Evolutionary conservation across 1,140 invertebrate genomes (phyloP).

Genomic region (Pseudoatta argentina): DNA sequence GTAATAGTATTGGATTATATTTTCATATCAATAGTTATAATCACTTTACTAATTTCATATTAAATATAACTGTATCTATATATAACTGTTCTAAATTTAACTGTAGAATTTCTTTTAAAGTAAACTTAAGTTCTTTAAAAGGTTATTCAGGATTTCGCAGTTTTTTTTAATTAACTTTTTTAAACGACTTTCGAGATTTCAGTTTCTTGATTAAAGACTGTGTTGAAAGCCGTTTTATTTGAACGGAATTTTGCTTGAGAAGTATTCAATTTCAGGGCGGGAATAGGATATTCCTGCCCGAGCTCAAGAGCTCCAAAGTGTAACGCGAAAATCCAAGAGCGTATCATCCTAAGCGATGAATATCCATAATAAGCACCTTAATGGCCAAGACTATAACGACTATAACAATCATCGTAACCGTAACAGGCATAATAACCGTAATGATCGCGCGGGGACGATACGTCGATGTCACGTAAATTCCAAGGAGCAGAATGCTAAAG

Average conservation of each 20-base stretch:
- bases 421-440: conserved; percentile 72
- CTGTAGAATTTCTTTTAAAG: not conserved
- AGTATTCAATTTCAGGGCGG: conserved; percentile 39
- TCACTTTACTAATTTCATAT: conserved; percentile 7
- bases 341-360: conserved; percentile 59
- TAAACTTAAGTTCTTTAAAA: not conserved
- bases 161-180: conserved; percentile 17
- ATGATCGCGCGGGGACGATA: conserved; percentile 67
- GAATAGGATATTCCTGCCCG: conserved; percentile 10
- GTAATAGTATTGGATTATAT: not conserved
- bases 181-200: conserved; percentile 34
- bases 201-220: conserved; percentile 19
- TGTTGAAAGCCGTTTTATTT: conserved; percentile 44
- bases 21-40: conserved; percentile 1
- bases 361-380: conserved; percentile 71
- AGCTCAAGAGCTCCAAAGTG: not conserved
- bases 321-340: conserved; percentile 1
- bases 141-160: not conserved
- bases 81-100: not conserved
- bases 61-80: not conserved
- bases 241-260: conserved; percentile 44
- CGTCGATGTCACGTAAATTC: conserved; percentile 47
- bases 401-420: conserved; percentile 75
- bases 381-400: conserved; percentile 62
- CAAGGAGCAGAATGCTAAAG: conserved; percentile 9